Conservation (phyloP, 2,888 invertebrate species). For the Heliothis peltigera region DNA sequence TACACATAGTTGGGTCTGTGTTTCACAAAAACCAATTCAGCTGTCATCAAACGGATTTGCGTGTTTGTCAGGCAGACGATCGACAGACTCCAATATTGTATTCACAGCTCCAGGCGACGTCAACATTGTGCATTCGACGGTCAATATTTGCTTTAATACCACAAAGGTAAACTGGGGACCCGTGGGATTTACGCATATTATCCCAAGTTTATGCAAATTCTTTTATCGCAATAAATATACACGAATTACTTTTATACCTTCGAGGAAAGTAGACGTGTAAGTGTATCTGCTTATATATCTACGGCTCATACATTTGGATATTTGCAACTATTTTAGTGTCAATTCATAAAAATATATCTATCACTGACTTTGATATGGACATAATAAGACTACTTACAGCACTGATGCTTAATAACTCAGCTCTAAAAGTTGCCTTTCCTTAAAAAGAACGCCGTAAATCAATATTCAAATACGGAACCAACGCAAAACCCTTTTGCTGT, state of each 20-base stretch:
- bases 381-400: too few relatives aligned
- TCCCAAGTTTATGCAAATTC: background rate
- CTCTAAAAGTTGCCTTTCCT: background rate
- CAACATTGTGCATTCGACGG: background rate
- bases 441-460: background rate
- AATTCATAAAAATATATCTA: too few relatives aligned
- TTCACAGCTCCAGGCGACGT: background rate
- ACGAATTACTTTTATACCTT: background rate
- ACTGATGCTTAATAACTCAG: background rate
- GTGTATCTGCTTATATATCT: too few relatives aligned
- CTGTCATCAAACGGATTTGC: background rate
- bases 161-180: constrained; percentile 2
- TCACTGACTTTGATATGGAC: too few relatives aligned
- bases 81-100: constrained; percentile 4
- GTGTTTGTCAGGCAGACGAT: background rate
- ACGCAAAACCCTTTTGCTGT: background rate
- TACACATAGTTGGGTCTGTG: background rate
- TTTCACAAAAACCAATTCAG: background rate
- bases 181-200: background rate
- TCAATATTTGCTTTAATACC: background rate
- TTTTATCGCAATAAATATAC: background rate
- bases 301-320: too few relatives aligned
- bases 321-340: too few relatives aligned
- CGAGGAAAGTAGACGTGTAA: background rate
- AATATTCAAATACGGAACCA: background rate